Base-by-base conservation (phyloP, 1,140 invertebrate genomes). In the Araneus ventricosus region DNA sequence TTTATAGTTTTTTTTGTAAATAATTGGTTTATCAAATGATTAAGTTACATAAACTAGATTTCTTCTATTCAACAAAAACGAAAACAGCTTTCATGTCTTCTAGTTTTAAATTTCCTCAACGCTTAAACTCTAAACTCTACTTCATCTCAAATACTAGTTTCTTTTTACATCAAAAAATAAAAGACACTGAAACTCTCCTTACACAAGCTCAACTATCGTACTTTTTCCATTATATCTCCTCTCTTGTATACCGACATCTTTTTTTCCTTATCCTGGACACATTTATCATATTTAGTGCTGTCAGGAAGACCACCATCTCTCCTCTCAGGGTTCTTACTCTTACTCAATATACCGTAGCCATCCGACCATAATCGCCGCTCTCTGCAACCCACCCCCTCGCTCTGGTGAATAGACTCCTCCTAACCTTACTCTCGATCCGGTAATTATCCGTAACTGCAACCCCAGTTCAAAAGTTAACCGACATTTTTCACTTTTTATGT, bases 401-500 rank as follows among this genome's bases (percentile, higher is more conserved):
- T 75, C 30, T 30, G 17, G 2, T 30, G 5, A 75, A 30, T 75
- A 30, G 67, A 75, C 67, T 75, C 27, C 34, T 67, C 63, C 63
- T 14, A 67, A 27, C 7, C 63, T 27, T 67, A 8, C 27, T 75
- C 67, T 75, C 67, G 27, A 75, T 30, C 67, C 67, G 30, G 67
- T 75, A 75, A 75, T 75, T 75, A 75, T 75, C 67, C 67, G 67
- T 34, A 75, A 75, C 67, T 75, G 67, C 67, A 75, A 75, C 67
- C 67, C 27, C 17, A 75, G 67, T 75, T 75, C 67, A 75, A 75
- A 75, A 75, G 67, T 75, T 75, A 75, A 75, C 67, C 30, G 67
- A 37, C 67, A 75, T 75, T 75, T 75, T 75, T 75, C 67, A 75
- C 67, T 75, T 75, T 75, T 75, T 75, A 75, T 75, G 67, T 75